Evolutionary conservation across 2,888 invertebrate species (phyloP), one percentile per base, ranked within the genome.

Genomic region (Urechis unicinctus): DNA sequence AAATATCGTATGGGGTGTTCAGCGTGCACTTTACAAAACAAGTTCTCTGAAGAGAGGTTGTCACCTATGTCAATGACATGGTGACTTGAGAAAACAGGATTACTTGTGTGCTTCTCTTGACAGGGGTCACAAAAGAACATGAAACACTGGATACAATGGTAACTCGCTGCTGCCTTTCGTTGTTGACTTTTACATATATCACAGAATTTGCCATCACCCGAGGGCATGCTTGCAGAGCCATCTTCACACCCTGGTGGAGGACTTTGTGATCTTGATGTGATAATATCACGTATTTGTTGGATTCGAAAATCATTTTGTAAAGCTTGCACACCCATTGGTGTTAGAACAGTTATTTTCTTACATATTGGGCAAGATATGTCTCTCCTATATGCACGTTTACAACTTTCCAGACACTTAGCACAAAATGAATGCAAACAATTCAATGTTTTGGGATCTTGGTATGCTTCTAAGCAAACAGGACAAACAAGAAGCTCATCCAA

Each of bases 371-470:
- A 77, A 2, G 69, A 68, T 26, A 77, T 64, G 36, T 70, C 65
- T 6, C 74, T 61, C 31, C 66, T 66, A 62, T 74, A 73, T 17
- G 73, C 58, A 28, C 69, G 58, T 3, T 60, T 48, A 26, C 70
- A 66, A 29, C 53, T 50, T 50, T 75, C 75, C 24, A 76, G 60
- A 56, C 76, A 76, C 22, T 67, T 66, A 17, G 65, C 58, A 56
- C 76, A 76, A 61, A 76, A 76, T 13, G 74, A 71, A 60, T 76
- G 76, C 25, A 75, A 60, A 60, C 76, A 76, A 2, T 65, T 50
- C 24, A 76, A 60, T 5, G 74, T 75, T 56, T 73, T 72, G 5
- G 76, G 75, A 17, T 74, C 70, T 46, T 66, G 69, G 60, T 69
- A 75, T 1, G 67, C 63, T 51, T 75, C 75, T 43, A 69, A 65